Evolutionary conservation across 2,888 invertebrate species (phyloP).

Genomic region (Nymphalis polychloros): DNA sequence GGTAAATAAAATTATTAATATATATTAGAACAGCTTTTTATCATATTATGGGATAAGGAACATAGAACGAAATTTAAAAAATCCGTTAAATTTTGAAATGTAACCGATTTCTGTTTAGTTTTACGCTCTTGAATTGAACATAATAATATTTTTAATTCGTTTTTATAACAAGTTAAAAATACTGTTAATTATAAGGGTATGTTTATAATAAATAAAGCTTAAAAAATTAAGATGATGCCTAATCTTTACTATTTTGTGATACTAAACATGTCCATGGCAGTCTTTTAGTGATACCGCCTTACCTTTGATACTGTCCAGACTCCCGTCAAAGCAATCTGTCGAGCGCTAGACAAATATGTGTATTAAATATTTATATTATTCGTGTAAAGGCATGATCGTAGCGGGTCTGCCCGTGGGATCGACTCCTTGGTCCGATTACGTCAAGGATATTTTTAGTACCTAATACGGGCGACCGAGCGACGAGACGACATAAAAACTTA

Average conservation of each 20-base stretch:
- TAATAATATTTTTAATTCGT: too few relatives aligned
- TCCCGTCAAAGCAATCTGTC: slow-evolving; percentile 50
- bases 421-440: slow-evolving; percentile 56
- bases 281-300: slow-evolving; percentile 17
- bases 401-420: slow-evolving; percentile 62
- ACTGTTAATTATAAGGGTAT: background rate
- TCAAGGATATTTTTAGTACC: slow-evolving; percentile 75
- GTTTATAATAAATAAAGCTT: background rate
- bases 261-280: slow-evolving; percentile 9
- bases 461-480: slow-evolving; percentile 58
- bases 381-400: slow-evolving; percentile 48
- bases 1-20: too few relatives aligned
- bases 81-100: background rate
- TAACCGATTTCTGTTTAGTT: background rate
- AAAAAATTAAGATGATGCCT: background rate
- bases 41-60: too few relatives aligned
- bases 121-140: background rate
- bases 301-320: slow-evolving; percentile 54
- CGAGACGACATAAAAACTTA: slow-evolving; percentile 67
- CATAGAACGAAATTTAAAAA: background rate
- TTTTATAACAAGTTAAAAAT: background rate
- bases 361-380: slow-evolving; percentile 76
- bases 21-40: too few relatives aligned
- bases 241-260: background rate
- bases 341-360: slow-evolving; percentile 61